These are phyloP conservation scores for Ophioninae sp. DNA, from an alignment of 2,888 invertebrate genomes.

Conservation along the genomic window DNA sequence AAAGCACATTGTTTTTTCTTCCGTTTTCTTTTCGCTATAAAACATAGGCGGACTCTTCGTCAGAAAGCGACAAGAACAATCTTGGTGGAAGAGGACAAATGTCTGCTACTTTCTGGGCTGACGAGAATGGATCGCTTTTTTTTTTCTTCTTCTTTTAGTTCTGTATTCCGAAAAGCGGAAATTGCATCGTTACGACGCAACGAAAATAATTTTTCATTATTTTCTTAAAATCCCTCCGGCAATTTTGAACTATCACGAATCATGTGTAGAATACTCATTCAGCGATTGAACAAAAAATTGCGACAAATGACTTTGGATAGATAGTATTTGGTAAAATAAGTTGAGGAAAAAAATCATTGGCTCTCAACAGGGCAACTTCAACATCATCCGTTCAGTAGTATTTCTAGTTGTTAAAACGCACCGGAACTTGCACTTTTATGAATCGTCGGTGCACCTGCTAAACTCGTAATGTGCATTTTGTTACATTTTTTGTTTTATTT, in stretches of 20 bases:
- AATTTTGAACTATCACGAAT: too few relatives aligned
- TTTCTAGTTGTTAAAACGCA: conserved; percentile 14
- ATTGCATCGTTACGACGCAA: too few relatives aligned
- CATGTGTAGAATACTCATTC: too few relatives aligned
- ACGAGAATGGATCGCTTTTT: conserved; percentile 8
- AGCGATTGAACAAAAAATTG: too few relatives aligned
- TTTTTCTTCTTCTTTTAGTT: conserved; percentile 10
- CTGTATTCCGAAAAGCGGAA: not conserved
- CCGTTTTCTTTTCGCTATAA: not conserved
- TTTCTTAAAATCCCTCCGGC: too few relatives aligned
- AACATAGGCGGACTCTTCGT: not conserved
- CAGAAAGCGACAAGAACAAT: not conserved
- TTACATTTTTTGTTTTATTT: too few relatives aligned
- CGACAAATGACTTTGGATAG: too few relatives aligned
- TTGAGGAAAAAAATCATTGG: too few relatives aligned
- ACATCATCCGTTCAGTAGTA: not conserved
- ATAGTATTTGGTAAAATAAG: too few relatives aligned
- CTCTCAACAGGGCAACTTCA: not conserved
- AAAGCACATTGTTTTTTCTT: conserved; percentile 20
- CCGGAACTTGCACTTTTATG: not conserved
- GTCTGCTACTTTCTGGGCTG: conserved; percentile 21
- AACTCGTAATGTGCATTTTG: too few relatives aligned
- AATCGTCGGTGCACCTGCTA: too few relatives aligned
- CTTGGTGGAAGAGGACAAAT: conserved; percentile 6
- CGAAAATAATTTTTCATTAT: too few relatives aligned